Evolutionary conservation across 2,888 invertebrate genomes (phyloP), one percentile per base, ranked within the genome.

Genomic region (Oligia fasciuncula): DNA sequence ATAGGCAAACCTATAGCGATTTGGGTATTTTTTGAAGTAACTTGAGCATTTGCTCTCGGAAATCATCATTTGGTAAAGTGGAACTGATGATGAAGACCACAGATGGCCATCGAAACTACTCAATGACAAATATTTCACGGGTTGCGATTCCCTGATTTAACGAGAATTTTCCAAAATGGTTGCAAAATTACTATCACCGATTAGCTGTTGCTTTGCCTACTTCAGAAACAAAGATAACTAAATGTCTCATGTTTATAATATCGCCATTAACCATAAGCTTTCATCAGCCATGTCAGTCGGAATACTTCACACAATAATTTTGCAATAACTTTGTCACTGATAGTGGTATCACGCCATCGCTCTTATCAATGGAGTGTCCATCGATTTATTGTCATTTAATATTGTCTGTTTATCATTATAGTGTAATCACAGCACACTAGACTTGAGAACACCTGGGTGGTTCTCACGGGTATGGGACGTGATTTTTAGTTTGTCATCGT

Each of bases 301-400:
- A 54, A 63, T 23, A 80, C 71, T 76, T 88, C 89, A 88, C 80
- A 81, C 76, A 81, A 73, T 81, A 67, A 73, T 80, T 84, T 86
- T 81, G 88, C 88, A 85, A 90, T 89, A 90, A 85, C 76, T 88
- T 85, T 89, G 85, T 88, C 81, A 86, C 76, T 74, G 87, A 85
- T 91, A 86, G 80, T 70, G 77, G 29, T 86, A 85, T 87, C 86
- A 81, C 29, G 77, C 87, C 89, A 91, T 90, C 85, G 68, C 35
- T 43, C 14, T 85, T 86, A 90, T 90, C 89, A 74, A 73, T 87
- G 68, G 80, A 89, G 90, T 87, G 85, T 85, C 81, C 83, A 89
- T 87, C 88, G 87, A 88, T 88, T 88, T 85, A 78, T 88, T 92
- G 92, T 92, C 93, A 92, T 90, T 91, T 91, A 90, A 88, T 91